phyloP scores from a whole-genome alignment of 2,888 invertebrate species.

The Temnothorax unifasciatus region DNA sequence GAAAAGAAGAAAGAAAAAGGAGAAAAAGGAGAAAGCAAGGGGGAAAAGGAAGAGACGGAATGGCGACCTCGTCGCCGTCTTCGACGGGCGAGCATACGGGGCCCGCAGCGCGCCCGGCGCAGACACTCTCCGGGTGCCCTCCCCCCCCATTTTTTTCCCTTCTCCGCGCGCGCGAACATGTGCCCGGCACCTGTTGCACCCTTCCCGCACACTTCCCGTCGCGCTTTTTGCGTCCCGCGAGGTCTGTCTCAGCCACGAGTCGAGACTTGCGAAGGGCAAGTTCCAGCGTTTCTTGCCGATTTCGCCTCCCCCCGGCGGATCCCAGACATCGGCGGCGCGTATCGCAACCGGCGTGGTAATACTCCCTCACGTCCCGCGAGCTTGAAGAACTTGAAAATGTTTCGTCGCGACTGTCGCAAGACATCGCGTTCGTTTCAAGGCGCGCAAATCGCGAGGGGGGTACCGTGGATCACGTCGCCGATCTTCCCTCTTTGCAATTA shows the following conservation, averaged over 20 bases:
- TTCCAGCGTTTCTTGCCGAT: slow-evolving; percentile 41
- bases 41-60: slow-evolving; percentile 9
- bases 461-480: not conserved
- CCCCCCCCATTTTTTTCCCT: not conserved
- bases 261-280: slow-evolving; percentile 50
- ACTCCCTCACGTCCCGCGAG: not conserved
- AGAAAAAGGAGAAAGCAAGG: not conserved
- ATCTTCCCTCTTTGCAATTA: not conserved
- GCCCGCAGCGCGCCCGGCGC: slow-evolving; percentile 33
- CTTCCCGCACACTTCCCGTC: slow-evolving; percentile 60
- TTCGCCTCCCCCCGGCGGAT: not conserved
- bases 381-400: not conserved
- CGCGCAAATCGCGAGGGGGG: not conserved
- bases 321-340: slow-evolving; percentile 4
- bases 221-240: slow-evolving; percentile 66
- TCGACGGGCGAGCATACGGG: slow-evolving; percentile 53
- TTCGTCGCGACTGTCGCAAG: not conserved
- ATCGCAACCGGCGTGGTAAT: not conserved
- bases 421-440: not conserved
- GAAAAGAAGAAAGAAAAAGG: not conserved
- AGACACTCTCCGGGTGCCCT: slow-evolving; percentile 13
- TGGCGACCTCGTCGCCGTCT: slow-evolving; percentile 43
- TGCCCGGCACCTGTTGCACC: slow-evolving; percentile 77
- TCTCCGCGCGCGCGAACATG: slow-evolving; percentile 72
- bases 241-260: slow-evolving; percentile 38